Evolutionary conservation across 2,113 vertebrate species (phyloP), one percentile per base, ranked within the genome.

Genomic region (Onychorhynchus coronatus): DNA sequence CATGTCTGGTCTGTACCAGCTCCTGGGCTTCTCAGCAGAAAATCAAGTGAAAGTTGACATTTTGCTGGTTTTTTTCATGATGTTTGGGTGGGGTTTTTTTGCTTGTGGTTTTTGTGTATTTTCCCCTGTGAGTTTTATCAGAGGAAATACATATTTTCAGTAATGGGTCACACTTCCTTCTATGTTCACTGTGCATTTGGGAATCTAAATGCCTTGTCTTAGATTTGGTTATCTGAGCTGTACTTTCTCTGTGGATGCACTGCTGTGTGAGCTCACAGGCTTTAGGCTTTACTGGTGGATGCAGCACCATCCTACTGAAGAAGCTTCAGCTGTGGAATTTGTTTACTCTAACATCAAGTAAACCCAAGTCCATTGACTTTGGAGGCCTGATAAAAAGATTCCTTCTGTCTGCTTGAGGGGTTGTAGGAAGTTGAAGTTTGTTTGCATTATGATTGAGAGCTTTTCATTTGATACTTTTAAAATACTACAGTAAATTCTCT

Each of bases 131-230:
- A 62, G 24, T 73, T 49, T 85, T 85, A 65, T 92, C 68, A 93
- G 55, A 81, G 73, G 85, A 94, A 94, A 91, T 90, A 56, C 17
- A 8, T 88, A 63, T 91, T 94, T 93, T 83, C 37, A 42, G 21
- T 80, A 63, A 42, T 18, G 56, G 35, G 23, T 89, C 76, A 91
- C 23, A 25, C 70, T 92, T 93, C 56, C 56, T 89, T 78, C n/a
- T 89, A 0, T n/a, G 8, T 49, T 74, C 17, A 35, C 37, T 62
- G 2, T 84, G 55, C 41, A 28, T 78, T 86, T 86, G 80, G 59
- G 52, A 92, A 67, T 70, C 22, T 49, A 21, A 82, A 63, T 55
- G 19, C 33, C 31, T 46, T 15, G 13, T 71, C n/a, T 44, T 16
- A 8, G 42, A 7, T 82, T 35, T 82, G 30, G 37, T 95, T 90